phyloP scores from a whole-genome alignment of 2,113 vertebrate genomes.

The Bubalus kerabau region DNA sequence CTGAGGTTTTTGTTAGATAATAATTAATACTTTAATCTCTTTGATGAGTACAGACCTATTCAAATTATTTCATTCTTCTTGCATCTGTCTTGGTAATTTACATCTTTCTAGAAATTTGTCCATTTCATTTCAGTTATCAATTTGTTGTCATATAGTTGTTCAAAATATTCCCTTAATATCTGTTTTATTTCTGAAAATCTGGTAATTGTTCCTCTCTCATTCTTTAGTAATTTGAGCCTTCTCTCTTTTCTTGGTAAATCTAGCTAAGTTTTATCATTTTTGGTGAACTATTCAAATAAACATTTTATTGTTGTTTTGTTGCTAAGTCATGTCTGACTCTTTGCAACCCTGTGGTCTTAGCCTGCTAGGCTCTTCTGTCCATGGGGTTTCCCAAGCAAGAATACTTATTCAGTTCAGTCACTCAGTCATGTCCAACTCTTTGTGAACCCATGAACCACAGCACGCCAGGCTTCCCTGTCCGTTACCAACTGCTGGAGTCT shows the following conservation, averaged over 20 bases:
- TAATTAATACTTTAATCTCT: background rate
- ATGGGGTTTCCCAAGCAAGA: background rate
- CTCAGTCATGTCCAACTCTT: rapidly evolving
- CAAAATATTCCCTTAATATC: background rate
- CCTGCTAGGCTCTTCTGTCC: background rate
- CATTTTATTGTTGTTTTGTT: background rate
- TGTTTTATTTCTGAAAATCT: background rate
- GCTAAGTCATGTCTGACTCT: background rate
- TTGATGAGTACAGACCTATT: background rate
- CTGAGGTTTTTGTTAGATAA: background rate
- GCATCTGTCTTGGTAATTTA: background rate
- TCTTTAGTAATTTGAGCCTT: background rate
- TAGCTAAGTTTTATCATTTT: background rate
- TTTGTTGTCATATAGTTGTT: background rate
- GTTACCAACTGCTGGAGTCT: background rate
- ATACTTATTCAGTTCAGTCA: background rate
- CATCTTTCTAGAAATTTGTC: background rate
- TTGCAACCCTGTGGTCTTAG: background rate
- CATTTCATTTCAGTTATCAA: background rate
- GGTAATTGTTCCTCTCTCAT: background rate
- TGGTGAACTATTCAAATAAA: background rate
- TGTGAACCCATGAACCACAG: rapidly evolving
- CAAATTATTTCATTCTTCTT: background rate
- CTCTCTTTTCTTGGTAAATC: background rate
- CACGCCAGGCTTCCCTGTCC: background rate